Conservation (phyloP, 2,113 vertebrate genomes). For the pig (Sus scrofa) region T2T-Sscrofa CM000812.6:110594001-110594500, state of each 20-base stretch:
- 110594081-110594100: not conserved
- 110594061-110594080: not conserved
- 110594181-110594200: not conserved
- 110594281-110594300: no score
- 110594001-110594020: not conserved
- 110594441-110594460: no score
- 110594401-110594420: no score
- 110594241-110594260: not conserved
- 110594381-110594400: no score
- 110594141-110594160: not conserved
- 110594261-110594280: no score
- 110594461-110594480: no score
- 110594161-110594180: not conserved
- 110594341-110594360: no score
- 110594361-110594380: no score
- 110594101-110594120: not conserved
- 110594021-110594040: not conserved
- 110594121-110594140: not conserved
- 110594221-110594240: not conserved
- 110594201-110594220: not conserved
- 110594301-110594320: no score
- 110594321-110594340: no score
- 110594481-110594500: no score
- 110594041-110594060: not conserved
- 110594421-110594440: no score